Conservation (phyloP, 2,113 vertebrate genomes). For the Strix uralensis region DNA sequence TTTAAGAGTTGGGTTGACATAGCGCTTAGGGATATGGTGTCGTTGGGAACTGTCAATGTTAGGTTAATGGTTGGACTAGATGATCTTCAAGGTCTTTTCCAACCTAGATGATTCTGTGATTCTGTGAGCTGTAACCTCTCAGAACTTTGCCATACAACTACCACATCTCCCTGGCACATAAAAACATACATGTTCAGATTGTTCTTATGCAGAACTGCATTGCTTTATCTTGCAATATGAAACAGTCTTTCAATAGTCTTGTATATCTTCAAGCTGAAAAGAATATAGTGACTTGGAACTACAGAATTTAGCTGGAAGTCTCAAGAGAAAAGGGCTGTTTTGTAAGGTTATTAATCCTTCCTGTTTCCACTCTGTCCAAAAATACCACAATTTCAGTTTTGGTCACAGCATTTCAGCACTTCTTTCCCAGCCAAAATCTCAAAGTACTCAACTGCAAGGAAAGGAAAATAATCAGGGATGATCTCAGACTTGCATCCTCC, state of each 20-base stretch:
- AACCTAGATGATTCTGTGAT: too few relatives aligned
- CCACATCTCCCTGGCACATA: neutral
- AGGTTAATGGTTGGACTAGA: too few relatives aligned
- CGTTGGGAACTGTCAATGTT: too few relatives aligned
- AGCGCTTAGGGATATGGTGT: too few relatives aligned
- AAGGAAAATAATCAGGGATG: neutral
- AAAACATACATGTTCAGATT: neutral
- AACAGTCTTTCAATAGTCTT: neutral
- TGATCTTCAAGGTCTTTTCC: too few relatives aligned
- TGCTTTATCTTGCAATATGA: neutral
- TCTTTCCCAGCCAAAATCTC: conserved; percentile 17
- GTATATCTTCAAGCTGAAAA: neutral
- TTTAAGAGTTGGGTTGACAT: too few relatives aligned
- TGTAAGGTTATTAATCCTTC: conserved; percentile 32
- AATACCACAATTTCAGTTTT: conserved; percentile 28
- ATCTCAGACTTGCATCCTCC: neutral
- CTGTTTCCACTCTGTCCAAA: conserved; percentile 11
- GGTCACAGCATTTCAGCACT: neutral
- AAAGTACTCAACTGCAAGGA: neutral
- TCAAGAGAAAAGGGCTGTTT: neutral
- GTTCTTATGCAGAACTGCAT: neutral
- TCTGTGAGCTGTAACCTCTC: neutral
- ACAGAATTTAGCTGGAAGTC: neutral
- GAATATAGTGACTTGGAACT: neutral
- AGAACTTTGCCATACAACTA: neutral